Base-by-base conservation (phyloP, 1,140 invertebrate genomes). In the Monochamus saltuarius region DNA sequence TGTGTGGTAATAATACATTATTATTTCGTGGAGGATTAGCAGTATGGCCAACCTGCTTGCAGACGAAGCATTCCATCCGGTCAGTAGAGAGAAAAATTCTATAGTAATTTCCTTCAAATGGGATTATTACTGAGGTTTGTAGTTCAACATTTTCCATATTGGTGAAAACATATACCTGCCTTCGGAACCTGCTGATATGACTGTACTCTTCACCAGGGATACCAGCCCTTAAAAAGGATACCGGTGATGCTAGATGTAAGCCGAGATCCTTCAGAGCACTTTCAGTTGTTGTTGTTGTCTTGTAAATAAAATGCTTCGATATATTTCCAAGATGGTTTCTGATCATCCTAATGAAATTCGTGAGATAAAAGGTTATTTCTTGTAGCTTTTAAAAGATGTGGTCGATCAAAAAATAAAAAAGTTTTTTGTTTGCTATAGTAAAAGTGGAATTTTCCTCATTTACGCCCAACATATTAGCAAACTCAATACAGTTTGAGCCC, bases 151-250 rank as follows among this genome's bases (percentile, higher is more conserved):
- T 53, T n/a, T 38, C 49, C n/a, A n/a, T n/a, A 3, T 59, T 40
- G 8, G 51, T 40, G 22, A 39, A 38, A 6, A 55, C 16, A 54
- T 53, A 60, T 11, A 51, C 46, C 55, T 59, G 56, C 3, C 49
- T 9, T 4, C 49, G 47, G 14, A 59, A 59, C 29, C 57, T 53
- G 1, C 42, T 13, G 8, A 59, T 34, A 40, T 59, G 57, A 14
- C 46, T 59, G 34, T 43, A 59, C 14, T 60, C 58, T 19, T 22
- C 13, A n/a, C 16, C 37, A 50, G 11, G 37, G 35, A 61, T 35
- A 11, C 59, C 52, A 39, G 59, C 40, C 4, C 52, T 14, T 13
- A 56, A 36, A 40, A 46, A 61, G 7, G 51, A 54, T 10, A 56
- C 47, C 1, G 59, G 42, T 3, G 51, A 61, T 11, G 47, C 14